These are phyloP conservation scores for Isotomurus palustris DNA, from an alignment of 2,888 invertebrate genomes.

Conservation along the genomic window DNA sequence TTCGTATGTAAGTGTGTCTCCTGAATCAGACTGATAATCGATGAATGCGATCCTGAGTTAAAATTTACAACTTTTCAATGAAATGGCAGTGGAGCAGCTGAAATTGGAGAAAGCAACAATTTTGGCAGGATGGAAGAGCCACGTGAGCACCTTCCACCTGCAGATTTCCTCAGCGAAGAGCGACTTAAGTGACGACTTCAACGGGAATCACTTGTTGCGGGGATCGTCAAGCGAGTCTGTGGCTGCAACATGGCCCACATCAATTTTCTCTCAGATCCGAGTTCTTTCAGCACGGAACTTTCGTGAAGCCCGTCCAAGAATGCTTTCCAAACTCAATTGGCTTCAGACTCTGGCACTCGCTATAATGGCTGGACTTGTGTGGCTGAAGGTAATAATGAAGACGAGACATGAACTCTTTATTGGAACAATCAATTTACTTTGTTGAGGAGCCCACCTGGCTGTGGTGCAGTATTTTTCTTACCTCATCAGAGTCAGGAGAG, in stretches of 20 bases:
- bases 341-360: constrained; percentile 69
- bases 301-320: constrained; percentile 67
- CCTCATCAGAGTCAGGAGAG: no score
- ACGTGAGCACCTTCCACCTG: constrained; percentile 40
- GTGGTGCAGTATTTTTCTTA: no score
- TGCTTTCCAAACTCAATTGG: constrained; percentile 72
- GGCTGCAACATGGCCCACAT: constrained; percentile 43
- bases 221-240: constrained; percentile 35
- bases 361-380: constrained; percentile 67
- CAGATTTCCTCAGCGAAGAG: constrained; percentile 40
- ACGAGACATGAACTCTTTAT: no score
- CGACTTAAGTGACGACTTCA: constrained; percentile 39
- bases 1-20: constrained; percentile 62
- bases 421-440: not conserved
- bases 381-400: constrained; percentile 63
- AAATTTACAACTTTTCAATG: no score
- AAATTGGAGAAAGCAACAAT: constrained; percentile 54
- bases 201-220: constrained; percentile 38
- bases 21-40: not conserved
- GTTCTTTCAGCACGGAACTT: constrained; percentile 71
- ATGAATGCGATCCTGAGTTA: not conserved
- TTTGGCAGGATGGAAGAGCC: constrained; percentile 41
- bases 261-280: constrained; percentile 48
- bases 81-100: constrained; percentile 66
- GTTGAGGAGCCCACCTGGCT: not conserved